phyloP scores from a whole-genome alignment of 2,797 vertebrate genomes.

The Lithobates sylvaticus region DNA sequence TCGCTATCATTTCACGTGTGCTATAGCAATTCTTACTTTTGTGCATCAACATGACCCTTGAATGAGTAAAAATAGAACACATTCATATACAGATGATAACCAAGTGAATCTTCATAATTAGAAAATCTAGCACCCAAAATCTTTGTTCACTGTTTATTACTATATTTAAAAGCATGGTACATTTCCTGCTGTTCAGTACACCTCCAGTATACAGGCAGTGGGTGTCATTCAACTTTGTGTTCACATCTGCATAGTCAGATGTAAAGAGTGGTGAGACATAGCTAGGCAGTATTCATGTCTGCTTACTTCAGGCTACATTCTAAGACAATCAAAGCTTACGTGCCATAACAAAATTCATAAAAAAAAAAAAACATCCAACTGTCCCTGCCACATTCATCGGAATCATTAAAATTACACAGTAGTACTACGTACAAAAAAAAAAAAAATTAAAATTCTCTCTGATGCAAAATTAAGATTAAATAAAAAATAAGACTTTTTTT shows the following conservation, averaged over 20 bases:
- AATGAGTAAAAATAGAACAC: neutral
- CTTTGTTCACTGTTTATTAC: neutral
- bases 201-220: neutral
- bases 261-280: neutral
- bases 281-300: neutral
- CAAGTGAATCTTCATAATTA: neutral
- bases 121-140: neutral
- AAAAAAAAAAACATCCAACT: slow-evolving; percentile 3
- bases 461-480: neutral
- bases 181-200: neutral
- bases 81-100: neutral
- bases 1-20: no score
- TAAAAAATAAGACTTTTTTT: neutral
- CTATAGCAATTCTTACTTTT: no score
- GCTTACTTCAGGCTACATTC: neutral
- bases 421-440: neutral
- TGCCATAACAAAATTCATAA: neutral
- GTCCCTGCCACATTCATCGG: slow-evolving; percentile 1
- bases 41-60: no score
- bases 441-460: neutral
- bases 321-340: slow-evolving; percentile 4
- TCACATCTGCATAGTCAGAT: slow-evolving; percentile 19
- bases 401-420: neutral
- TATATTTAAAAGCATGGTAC: neutral
- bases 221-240: neutral